Percentiles rank a stretch among this genome's conserved stretches.
Evolutionary conservation across 2,113 vertebrate genomes (phyloP).

Genomic region (Hyaena hyaena): DNA sequence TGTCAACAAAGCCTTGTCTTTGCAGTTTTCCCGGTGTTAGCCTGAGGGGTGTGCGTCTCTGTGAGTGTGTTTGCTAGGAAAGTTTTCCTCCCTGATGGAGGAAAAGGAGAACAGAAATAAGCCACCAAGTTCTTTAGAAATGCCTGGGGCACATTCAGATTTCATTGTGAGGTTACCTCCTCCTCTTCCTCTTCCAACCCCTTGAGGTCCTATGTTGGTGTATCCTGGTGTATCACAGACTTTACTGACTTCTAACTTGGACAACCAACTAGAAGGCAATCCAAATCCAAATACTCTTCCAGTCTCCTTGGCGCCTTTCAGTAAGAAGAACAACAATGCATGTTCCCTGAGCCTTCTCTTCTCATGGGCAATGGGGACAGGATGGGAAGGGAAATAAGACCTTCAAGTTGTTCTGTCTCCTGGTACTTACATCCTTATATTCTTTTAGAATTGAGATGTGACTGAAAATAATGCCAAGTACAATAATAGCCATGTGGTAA

Average conservation of each 20-base stretch:
- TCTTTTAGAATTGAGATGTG: not conserved
- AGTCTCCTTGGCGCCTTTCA: not conserved
- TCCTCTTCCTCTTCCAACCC: not conserved
- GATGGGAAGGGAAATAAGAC: not conserved
- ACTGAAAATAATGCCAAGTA: not conserved
- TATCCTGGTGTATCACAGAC: not conserved
- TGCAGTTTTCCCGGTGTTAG: slow-evolving; percentile 68
- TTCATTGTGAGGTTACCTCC: not conserved
- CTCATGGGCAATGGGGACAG: not conserved
- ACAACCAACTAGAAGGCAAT: not conserved
- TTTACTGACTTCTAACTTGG: not conserved
- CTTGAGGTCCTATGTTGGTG: not conserved
- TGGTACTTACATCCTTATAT: not conserved
- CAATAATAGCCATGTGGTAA: not conserved
- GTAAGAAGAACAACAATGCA: not conserved
- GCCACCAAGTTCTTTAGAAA: slow-evolving; percentile 46
- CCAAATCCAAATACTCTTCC: slow-evolving; percentile 18
- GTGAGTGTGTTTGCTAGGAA: slow-evolving; percentile 55
- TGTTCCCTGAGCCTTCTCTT: not conserved
- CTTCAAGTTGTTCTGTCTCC: not conserved
- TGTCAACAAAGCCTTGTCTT: slow-evolving; percentile 55
- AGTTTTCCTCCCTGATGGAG: slow-evolving; percentile 51
- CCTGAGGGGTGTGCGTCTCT: slow-evolving; percentile 52
- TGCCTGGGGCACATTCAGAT: slow-evolving; percentile 1
- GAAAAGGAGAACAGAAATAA: slow-evolving; percentile 54